These are phyloP conservation scores for Dascyllus trimaculatus DNA, from an alignment of 2,113 vertebrate species.

Conservation along the genomic window DNA sequence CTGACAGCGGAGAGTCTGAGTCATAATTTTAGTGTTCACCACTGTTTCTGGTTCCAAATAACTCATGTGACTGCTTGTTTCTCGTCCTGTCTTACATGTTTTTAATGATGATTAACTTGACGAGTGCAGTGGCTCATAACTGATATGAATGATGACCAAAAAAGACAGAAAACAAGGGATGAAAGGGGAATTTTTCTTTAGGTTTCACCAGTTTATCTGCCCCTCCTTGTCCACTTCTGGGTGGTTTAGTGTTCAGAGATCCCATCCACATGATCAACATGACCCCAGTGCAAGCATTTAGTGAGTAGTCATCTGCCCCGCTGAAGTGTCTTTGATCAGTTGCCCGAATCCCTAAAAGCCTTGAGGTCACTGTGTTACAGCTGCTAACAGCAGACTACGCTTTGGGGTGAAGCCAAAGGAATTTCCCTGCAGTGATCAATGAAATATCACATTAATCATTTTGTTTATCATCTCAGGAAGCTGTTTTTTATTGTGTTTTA, in stretches of 20 bases:
- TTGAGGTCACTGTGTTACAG: conserved; percentile 17
- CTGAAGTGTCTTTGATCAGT: conserved; percentile 55
- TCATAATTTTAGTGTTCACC: background rate
- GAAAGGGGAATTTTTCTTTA: conserved; percentile 17
- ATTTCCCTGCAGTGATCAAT: conserved; percentile 24
- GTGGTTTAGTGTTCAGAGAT: conserved; percentile 34
- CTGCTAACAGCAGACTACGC: background rate
- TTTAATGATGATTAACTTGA: background rate
- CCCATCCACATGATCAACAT: conserved; percentile 58
- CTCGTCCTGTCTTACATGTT: background rate
- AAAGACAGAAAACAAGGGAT: background rate
- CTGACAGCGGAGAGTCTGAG: background rate
- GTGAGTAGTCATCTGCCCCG: conserved; percentile 43
- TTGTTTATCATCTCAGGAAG: conserved; percentile 21
- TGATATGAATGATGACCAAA: background rate
- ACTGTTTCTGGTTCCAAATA: background rate
- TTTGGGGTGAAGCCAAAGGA: background rate
- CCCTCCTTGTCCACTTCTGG: conserved; percentile 15
- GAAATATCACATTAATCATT: conserved; percentile 26
- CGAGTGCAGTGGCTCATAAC: too few relatives aligned
- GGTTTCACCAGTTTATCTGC: conserved; percentile 7
- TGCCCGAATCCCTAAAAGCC: conserved; percentile 37
- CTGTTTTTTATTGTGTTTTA: background rate
- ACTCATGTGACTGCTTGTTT: background rate
- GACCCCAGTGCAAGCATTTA: conserved; percentile 39